A percentile compares a stretch with the other conserved stretches of the same genome.
These are phyloP conservation scores for Pandion haliaetus DNA, from an alignment of 2,113 vertebrate genomes.

Conservation along the genomic window DNA sequence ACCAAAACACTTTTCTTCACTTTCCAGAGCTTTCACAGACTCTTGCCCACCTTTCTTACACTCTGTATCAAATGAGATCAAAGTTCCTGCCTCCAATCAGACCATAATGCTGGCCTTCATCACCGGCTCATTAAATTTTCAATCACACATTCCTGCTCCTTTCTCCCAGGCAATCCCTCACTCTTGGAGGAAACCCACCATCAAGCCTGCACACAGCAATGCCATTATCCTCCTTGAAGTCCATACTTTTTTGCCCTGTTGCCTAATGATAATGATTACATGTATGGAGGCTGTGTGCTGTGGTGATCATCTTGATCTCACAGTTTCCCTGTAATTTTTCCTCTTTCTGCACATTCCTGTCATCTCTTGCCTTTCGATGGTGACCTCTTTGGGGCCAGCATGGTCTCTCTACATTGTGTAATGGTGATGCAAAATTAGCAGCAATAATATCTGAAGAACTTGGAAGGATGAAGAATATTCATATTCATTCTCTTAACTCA, in stretches of 20 bases:
- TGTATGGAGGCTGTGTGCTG: fast-evolving
- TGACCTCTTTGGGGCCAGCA: background rate
- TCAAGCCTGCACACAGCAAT: background rate
- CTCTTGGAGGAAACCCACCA: background rate
- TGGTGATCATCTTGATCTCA: background rate
- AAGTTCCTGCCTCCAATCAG: constrained; percentile 30
- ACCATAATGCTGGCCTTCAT: background rate
- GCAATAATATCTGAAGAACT: background rate
- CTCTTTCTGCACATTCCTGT: background rate
- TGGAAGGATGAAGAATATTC: background rate
- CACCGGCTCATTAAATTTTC: background rate
- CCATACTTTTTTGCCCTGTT: background rate
- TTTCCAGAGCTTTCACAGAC: background rate
- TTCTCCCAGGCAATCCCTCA: background rate
- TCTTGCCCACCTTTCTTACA: background rate
- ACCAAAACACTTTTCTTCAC: background rate
- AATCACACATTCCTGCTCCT: constrained; percentile 4
- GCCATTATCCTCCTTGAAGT: background rate
- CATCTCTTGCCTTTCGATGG: background rate
- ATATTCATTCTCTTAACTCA: background rate
- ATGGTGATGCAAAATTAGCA: background rate
- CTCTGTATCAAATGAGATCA: background rate
- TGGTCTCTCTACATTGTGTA: background rate
- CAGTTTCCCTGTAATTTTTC: background rate
- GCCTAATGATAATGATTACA: background rate